phyloP scores from a whole-genome alignment of 2,888 invertebrate genomes.

The Micropterix aruncella region DNA sequence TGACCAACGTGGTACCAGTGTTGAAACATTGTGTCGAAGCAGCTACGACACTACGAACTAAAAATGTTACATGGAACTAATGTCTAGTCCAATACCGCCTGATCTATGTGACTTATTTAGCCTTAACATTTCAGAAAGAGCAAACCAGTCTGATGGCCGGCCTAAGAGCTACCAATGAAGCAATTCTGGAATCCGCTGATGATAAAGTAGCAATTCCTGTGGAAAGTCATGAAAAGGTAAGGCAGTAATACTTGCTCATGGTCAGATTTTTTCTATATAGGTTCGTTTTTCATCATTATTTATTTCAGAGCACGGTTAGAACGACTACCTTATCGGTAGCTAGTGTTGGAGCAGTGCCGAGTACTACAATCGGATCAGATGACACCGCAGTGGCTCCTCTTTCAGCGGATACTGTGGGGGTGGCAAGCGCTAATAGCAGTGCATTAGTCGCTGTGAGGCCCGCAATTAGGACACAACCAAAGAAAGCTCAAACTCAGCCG shows the following conservation, averaged over 20 bases:
- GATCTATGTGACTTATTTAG: no score
- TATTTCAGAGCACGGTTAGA: not conserved
- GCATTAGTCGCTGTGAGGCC: not conserved
- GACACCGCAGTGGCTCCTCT: not conserved
- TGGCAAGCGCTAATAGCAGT: not conserved
- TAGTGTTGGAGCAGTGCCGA: not conserved
- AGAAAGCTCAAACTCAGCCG: not conserved
- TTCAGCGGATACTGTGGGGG: no score
- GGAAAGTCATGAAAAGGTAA: slow-evolving; percentile 29
- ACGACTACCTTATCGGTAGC: not conserved
- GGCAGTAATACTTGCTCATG: no score
- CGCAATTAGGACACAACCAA: not conserved
- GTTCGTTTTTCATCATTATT: slow-evolving; percentile 27
- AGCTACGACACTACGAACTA: no score
- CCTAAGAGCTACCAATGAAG: slow-evolving; percentile 74
- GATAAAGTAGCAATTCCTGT: slow-evolving; percentile 40
- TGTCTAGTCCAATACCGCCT: no score
- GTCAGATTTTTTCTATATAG: no score
- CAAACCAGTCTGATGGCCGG: slow-evolving; percentile 88
- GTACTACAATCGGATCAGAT: not conserved
- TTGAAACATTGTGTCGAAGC: no score
- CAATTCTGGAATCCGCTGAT: slow-evolving; percentile 39
- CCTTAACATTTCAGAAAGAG: slow-evolving; percentile 60
- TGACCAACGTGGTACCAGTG: no score
- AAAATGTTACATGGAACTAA: no score